These are phyloP conservation scores for Metridium senile DNA, from an alignment of 92 coral and sea anemone genomes.

Conservation along the genomic window DNA sequence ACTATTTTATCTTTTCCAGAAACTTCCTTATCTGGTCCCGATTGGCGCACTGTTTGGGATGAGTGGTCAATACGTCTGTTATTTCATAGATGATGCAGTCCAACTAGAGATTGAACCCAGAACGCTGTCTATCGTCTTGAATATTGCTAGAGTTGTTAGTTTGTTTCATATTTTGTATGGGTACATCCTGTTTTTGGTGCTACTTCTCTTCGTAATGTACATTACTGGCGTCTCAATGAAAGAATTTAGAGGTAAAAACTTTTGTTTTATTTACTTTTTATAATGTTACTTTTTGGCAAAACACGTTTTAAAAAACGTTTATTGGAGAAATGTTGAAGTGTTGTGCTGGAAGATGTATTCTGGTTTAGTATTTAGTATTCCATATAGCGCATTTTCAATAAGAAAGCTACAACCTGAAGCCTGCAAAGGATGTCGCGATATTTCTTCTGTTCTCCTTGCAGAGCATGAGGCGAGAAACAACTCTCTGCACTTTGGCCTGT, in stretches of 20 bases:
- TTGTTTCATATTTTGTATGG: constrained; percentile 88
- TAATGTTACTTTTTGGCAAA: no score
- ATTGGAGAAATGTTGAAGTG: no score
- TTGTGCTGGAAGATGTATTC: no score
- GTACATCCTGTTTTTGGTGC: constrained; percentile 77
- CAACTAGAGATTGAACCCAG: constrained; percentile 69
- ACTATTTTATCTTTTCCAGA: constrained; percentile 39
- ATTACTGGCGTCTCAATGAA: constrained; percentile 91
- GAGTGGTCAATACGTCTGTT: constrained; percentile 88
- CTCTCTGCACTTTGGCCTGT: no score
- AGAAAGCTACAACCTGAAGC: no score
- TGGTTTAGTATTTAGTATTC: no score
- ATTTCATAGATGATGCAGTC: constrained; percentile 83
- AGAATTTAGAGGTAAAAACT: constrained; percentile 82
- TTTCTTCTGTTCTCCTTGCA: no score
- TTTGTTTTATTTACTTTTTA: no score
- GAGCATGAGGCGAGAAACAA: no score
- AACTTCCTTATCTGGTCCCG: constrained; percentile 74
- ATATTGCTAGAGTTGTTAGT: constrained; percentile 72
- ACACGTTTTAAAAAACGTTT: no score
- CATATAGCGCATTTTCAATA: no score
- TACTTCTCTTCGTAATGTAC: constrained; percentile 74
- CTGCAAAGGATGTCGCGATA: no score
- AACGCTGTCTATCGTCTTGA: constrained; percentile 66
- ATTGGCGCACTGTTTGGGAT: constrained; percentile 62